phyloP scores from a whole-genome alignment of 1,140 invertebrate genomes.

The Magallana ariakensis region DNA sequence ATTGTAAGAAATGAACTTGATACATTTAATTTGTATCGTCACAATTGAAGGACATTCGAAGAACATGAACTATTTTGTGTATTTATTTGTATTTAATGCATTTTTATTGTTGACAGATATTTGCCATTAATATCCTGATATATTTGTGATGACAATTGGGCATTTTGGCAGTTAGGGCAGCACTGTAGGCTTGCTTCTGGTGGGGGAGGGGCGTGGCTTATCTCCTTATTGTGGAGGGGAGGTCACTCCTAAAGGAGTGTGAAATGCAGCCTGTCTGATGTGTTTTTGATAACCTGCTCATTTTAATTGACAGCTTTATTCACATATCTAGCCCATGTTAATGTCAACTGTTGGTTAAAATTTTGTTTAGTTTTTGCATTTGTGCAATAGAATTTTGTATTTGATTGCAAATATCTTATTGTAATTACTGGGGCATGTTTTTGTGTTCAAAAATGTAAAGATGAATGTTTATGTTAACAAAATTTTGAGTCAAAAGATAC shows the following conservation, averaged over 20 bases:
- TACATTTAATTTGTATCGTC: not conserved
- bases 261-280: not conserved
- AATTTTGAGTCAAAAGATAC: not conserved
- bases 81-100: conserved; percentile 27
- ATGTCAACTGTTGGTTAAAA: not conserved
- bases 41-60: not conserved
- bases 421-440: not conserved
- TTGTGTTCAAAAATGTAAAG: conserved; percentile 3
- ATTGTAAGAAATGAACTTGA: not conserved
- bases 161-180: conserved; percentile 14
- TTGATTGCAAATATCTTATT: conserved; percentile 19
- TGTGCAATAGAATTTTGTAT: conserved; percentile 32
- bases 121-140: not conserved
- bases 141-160: conserved; percentile 20
- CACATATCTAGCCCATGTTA: conserved; percentile 24
- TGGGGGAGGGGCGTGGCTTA: not conserved
- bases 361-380: conserved; percentile 23
- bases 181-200: not conserved
- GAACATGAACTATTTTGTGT: conserved; percentile 10
- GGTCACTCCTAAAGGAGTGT: not conserved
- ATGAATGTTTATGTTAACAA: not conserved
- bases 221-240: not conserved
- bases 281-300: conserved; percentile 14
- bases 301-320: conserved; percentile 14
- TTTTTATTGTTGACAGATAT: conserved; percentile 35